These are phyloP conservation scores for Trichonephila clavipes DNA, from an alignment of 1,140 invertebrate genomes.

Conservation along the genomic window DNA sequence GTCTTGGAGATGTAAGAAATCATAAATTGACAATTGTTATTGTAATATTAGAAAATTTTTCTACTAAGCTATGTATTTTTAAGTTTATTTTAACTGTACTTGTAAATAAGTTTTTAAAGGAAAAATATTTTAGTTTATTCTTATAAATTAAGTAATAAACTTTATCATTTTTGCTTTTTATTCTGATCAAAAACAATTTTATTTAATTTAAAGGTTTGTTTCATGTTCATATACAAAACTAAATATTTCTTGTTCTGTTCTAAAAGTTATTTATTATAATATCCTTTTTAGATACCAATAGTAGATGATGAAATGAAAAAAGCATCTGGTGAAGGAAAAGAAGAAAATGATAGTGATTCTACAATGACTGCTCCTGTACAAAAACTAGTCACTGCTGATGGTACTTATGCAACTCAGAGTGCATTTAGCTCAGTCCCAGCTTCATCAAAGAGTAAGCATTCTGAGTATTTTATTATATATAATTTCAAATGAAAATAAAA, in stretches of 20 bases:
- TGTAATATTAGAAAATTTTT: no score
- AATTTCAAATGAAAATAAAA: neutral
- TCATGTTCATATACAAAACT: neutral
- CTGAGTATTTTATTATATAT: neutral
- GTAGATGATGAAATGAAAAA: conserved; percentile 92
- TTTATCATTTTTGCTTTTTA: no score
- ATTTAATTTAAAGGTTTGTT: no score
- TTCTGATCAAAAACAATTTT: no score
- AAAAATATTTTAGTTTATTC: no score
- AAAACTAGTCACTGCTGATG: conserved; percentile 95
- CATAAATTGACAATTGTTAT: neutral
- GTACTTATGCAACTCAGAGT: conserved; percentile 98
- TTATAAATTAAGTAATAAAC: no score
- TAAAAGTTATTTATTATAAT: neutral
- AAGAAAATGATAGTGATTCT: conserved; percentile 80
- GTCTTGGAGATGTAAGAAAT: conserved; percentile 88
- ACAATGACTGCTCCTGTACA: conserved; percentile 80
- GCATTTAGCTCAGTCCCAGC: conserved; percentile 90
- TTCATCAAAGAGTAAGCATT: conserved; percentile 41
- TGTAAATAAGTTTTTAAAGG: no score
- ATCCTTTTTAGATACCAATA: conserved; percentile 86
- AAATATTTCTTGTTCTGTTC: conserved; percentile 71
- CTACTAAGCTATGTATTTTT: no score
- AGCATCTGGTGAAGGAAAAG: conserved; percentile 85
- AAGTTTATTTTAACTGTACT: no score